Conservation (phyloP, 2,797 vertebrate genomes). For the Hyperoplus immaculatus region DNA sequence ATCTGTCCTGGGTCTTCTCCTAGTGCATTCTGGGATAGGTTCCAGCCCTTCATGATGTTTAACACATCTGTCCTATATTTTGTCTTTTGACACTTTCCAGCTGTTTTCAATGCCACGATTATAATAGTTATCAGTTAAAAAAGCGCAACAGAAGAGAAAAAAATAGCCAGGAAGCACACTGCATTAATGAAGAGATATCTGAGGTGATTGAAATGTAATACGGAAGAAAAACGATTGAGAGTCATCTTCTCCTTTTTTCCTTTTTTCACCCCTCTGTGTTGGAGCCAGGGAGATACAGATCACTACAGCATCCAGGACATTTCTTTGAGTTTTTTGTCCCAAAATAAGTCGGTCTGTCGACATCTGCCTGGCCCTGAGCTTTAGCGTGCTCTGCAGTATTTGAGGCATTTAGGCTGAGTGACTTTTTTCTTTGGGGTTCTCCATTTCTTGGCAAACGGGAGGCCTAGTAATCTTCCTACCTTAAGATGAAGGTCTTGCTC, state of each 20-base stretch:
- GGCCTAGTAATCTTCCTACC: neutral
- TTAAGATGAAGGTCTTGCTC: slow-evolving; percentile 8
- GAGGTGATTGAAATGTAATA: neutral
- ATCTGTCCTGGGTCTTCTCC: slow-evolving; percentile 46
- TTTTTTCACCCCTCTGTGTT: neutral
- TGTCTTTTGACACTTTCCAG: slow-evolving; percentile 29
- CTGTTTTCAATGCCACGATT: slow-evolving; percentile 38
- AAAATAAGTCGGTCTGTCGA: neutral
- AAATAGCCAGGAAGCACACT: neutral
- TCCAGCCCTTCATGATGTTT: slow-evolving; percentile 49
- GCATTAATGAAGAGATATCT: slow-evolving; percentile 25
- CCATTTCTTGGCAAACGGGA: neutral
- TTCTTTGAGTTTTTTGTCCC: neutral
- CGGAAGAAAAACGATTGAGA: slow-evolving; percentile 14
- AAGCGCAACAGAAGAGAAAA: slow-evolving; percentile 2
- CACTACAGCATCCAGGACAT: neutral
- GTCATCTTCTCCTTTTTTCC: neutral
- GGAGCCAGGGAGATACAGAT: neutral
- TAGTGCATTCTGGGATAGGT: slow-evolving; percentile 41
- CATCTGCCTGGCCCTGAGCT: neutral
- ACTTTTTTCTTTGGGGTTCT: neutral
- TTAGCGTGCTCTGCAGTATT: neutral
- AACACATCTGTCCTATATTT: slow-evolving; percentile 53
- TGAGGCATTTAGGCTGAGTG: neutral
- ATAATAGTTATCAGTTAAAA: slow-evolving; percentile 23